These are phyloP conservation scores for Gobius niger DNA, from an alignment of 2,113 vertebrate genomes.

Conservation along the genomic window DNA sequence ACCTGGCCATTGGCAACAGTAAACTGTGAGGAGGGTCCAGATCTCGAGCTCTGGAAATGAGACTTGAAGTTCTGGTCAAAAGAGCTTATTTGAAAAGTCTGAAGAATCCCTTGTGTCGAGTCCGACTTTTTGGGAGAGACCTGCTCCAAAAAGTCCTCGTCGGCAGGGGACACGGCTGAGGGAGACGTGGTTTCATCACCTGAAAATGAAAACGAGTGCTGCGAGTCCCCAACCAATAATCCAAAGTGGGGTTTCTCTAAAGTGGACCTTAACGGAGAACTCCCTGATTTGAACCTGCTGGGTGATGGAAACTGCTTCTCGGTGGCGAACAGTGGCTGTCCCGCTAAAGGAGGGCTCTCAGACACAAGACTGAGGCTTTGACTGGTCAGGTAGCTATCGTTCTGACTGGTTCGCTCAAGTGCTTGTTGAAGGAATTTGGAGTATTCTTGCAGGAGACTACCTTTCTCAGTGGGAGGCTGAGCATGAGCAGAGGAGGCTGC, in stretches of 20 bases:
- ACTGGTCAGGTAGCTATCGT: constrained; percentile 97
- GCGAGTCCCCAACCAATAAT: constrained; percentile 93
- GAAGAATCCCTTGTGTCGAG: constrained; percentile 87
- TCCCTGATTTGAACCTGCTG: constrained; percentile 91
- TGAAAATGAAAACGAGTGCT: constrained; percentile 96
- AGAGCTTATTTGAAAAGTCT: constrained; percentile 93
- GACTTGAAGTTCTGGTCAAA: constrained; percentile 96
- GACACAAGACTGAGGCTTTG: constrained; percentile 94
- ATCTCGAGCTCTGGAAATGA: constrained; percentile 88
- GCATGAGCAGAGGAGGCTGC: constrained; percentile 78
- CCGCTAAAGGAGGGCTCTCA: constrained; percentile 89
- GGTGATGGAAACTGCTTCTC: constrained; percentile 94
- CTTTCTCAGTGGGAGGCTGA: constrained; percentile 88
- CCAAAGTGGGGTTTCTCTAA: constrained; percentile 96
- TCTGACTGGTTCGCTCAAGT: constrained; percentile 98
- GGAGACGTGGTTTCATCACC: constrained; percentile 94
- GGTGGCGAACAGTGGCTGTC: constrained; percentile 91
- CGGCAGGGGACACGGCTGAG: constrained; percentile 87
- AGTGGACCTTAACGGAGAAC: constrained; percentile 91
- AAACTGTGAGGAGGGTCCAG: constrained; percentile 91
- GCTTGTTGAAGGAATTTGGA: constrained; percentile 98
- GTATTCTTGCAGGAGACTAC: constrained; percentile 97
- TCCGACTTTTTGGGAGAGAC: constrained; percentile 96
- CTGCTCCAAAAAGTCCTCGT: constrained; percentile 97
- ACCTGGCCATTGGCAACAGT: constrained; percentile 95